Evolutionary conservation across 1,140 invertebrate species (phyloP).

Genomic region (Drosophila lowei): DNA sequence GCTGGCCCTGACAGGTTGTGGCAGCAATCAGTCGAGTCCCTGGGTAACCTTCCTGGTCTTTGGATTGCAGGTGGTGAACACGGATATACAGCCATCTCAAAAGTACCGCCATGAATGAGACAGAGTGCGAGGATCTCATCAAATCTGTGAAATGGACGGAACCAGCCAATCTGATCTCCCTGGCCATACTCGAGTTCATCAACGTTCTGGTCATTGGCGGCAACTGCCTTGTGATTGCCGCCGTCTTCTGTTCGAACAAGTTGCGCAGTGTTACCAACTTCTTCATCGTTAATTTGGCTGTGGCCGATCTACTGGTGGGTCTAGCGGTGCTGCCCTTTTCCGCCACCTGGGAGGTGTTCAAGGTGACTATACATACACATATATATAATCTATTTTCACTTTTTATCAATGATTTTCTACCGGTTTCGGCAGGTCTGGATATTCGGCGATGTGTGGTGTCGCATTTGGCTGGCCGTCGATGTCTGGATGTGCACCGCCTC

Average conservation of each 20-base stretch:
- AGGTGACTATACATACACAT: slow-evolving; percentile 84
- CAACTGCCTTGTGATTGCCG: slow-evolving; percentile 95
- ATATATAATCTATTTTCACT: neutral
- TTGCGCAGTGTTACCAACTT: slow-evolving; percentile 96
- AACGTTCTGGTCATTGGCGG: slow-evolving; percentile 94
- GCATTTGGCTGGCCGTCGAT: slow-evolving; percentile 96
- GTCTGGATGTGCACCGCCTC: slow-evolving; percentile 98
- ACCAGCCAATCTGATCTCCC: slow-evolving; percentile 88
- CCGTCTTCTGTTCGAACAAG: slow-evolving; percentile 94
- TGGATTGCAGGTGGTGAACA: slow-evolving; percentile 75
- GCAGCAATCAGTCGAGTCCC: slow-evolving; percentile 22
- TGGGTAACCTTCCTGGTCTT: slow-evolving; percentile 5
- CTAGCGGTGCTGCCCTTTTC: slow-evolving; percentile 95
- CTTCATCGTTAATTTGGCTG: slow-evolving; percentile 96
- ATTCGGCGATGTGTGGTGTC: slow-evolving; percentile 95
- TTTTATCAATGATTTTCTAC: neutral
- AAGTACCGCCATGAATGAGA: slow-evolving; percentile 87
- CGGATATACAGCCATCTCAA: slow-evolving; percentile 69
- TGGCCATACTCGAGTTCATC: slow-evolving; percentile 91
- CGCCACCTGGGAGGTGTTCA: slow-evolving; percentile 94
- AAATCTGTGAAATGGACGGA: slow-evolving; percentile 91
- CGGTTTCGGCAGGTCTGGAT: slow-evolving; percentile 91
- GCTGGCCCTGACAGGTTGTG: slow-evolving; percentile 5
- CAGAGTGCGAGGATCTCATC: slow-evolving; percentile 89
- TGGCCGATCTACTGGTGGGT: slow-evolving; percentile 95